A percentile compares a stretch with the other conserved stretches of the same genome.
phyloP scores from a whole-genome alignment of 2,113 vertebrate species.

The Thunnus maccoyii region DNA sequence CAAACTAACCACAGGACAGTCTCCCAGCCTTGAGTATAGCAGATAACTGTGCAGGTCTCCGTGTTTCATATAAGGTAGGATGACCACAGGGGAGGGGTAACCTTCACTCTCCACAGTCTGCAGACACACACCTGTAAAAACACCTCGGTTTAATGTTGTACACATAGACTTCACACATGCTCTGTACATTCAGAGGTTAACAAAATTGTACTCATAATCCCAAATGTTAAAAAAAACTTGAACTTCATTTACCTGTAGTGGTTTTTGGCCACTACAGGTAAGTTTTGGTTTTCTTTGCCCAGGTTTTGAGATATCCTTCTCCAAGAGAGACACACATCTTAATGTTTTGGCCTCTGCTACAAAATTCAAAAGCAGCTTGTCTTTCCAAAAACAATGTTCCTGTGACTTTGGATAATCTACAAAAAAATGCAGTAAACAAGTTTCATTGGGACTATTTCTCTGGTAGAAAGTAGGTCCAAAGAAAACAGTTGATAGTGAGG shows the following conservation, averaged over 20 bases:
- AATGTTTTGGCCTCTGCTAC: no score
- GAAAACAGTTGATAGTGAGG: neutral
- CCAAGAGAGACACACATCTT: no score
- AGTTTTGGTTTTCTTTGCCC: neutral
- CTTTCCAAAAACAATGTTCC: no score
- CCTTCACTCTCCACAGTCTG: conserved; percentile 94
- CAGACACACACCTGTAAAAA: conserved; percentile 90
- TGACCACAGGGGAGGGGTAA: conserved; percentile 93
- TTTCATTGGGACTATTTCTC: neutral
- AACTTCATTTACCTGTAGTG: neutral
- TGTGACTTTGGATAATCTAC: no score
- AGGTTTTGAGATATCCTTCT: neutral
- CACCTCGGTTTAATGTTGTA: neutral
- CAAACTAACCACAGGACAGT: conserved; percentile 89
- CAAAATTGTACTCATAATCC: neutral
- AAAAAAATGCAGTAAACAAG: no score
- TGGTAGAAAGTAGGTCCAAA: neutral
- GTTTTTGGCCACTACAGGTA: neutral
- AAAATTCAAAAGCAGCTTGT: no score
- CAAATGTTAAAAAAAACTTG: neutral
- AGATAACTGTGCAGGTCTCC: conserved; percentile 96
- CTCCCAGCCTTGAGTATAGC: conserved; percentile 92
- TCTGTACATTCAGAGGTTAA: neutral
- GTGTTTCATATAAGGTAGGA: conserved; percentile 94
- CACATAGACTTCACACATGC: neutral